These are phyloP conservation scores for Pardosa pseudoannulata DNA, from an alignment of 2,888 invertebrate species.

Conservation along the genomic window DNA sequence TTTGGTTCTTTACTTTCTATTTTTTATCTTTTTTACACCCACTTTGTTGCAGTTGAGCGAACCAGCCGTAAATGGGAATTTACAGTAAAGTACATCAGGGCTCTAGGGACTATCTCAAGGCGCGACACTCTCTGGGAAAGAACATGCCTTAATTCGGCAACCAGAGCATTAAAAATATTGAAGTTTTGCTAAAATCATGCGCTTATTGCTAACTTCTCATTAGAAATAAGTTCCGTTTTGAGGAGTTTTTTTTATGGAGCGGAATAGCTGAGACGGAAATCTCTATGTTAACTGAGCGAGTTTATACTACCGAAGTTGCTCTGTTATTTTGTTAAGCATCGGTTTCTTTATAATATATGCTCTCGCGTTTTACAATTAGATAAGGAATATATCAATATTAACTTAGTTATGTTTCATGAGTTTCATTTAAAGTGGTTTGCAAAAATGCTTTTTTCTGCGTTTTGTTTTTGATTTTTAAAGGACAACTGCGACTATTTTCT, in stretches of 20 bases:
- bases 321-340: neutral
- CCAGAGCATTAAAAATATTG: conserved; percentile 67
- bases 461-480: neutral
- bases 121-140: conserved; percentile 51
- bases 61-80: conserved; percentile 68
- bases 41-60: conserved; percentile 67
- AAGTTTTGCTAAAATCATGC: conserved; percentile 41
- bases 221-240: conserved; percentile 41
- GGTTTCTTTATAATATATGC: neutral
- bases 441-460: neutral
- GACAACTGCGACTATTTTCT: neutral
- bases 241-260: conserved; percentile 13
- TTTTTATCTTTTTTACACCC: conserved; percentile 51
- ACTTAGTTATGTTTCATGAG: neutral
- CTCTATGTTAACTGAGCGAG: neutral
- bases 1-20: conserved; percentile 50
- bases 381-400: neutral
- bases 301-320: neutral
- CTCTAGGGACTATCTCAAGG: conserved; percentile 48
- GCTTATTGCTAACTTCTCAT: conserved; percentile 44
- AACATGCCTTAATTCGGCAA: conserved; percentile 51
- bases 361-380: neutral
- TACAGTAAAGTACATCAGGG: conserved; percentile 56
- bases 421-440: neutral
- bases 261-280: neutral